phyloP scores from a whole-genome alignment of 2,797 vertebrate genomes.

The Catharus ustulatus region DNA sequence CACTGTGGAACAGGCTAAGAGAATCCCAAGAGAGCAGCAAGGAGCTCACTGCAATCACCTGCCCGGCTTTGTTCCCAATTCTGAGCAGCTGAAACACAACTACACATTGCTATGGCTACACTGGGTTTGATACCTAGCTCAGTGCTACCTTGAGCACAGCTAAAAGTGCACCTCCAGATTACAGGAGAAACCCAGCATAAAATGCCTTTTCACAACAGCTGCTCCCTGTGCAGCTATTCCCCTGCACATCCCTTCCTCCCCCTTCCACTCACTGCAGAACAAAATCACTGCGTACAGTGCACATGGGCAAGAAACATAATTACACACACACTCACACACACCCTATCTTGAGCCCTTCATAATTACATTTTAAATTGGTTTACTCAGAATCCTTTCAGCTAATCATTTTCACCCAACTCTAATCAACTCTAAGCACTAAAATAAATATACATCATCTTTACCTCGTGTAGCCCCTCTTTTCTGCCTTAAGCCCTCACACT shows the following conservation, averaged over 20 bases:
- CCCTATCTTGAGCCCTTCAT: constrained; percentile 37
- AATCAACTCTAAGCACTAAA: constrained; percentile 26
- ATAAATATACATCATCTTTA: constrained; percentile 56
- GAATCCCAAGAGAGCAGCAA: background rate
- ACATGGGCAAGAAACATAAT: constrained; percentile 50
- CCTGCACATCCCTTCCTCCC: background rate
- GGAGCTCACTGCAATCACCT: background rate
- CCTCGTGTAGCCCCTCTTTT: background rate
- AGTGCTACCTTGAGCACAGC: background rate
- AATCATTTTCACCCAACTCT: constrained; percentile 39
- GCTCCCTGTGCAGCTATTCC: background rate
- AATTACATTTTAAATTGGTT: constrained; percentile 59
- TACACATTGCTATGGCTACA: background rate
- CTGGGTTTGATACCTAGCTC: background rate
- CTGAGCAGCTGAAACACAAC: background rate
- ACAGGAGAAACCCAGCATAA: background rate
- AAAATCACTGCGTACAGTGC: constrained; percentile 5
- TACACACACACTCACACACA: background rate
- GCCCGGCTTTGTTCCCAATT: background rate
- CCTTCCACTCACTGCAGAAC: background rate
- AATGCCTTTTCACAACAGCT: background rate
- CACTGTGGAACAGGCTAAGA: background rate
- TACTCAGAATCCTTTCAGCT: constrained; percentile 39
- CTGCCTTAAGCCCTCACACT: background rate
- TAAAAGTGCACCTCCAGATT: background rate